Base-by-base conservation (phyloP, 2,113 vertebrate species). In the Perca schrenkii region DNA sequence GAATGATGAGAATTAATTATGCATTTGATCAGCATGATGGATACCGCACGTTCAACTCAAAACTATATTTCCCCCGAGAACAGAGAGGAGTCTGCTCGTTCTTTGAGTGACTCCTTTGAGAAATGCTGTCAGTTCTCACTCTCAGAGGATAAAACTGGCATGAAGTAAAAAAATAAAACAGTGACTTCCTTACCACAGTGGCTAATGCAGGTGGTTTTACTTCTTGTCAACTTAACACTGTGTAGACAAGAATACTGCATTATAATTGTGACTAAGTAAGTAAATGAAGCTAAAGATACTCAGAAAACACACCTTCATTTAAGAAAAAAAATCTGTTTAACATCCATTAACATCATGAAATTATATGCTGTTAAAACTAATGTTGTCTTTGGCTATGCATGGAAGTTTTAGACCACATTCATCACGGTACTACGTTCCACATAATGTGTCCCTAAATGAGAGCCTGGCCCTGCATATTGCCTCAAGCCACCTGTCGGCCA, bases 1-100 rank as follows among this genome's bases (percentile, higher is more conserved):
- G 85, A 91, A 87, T 86, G 88, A 90, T 91, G 89, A 82, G 88
- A 91, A 93, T 93, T 94, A 92, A 94, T 94, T 93, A 94, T 93
- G 91, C 85, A 88, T 94, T 93, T 93, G 90, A 91, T 93, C 89
- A 93, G 78, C 21, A 36, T 94, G 91, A 93, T 90, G 88, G 88
- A 92, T 92, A 89, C 86, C 43, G 22, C 78, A 77, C 63, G 77
- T 84, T 90, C 84, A 67, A 84, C 90, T 89, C 86, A 61, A 87
- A 90, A 88, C 87, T 80, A 88, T 90, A 93, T 93, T 92, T 91
- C 90, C 92, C 92, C 57, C 0, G 84, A 89, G 93, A 90, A 78
- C 70, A 31, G 78, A 58, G 11, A 73, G 76, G 60, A 87, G 73
- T 76, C 34, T n/a, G 58, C 84, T 88, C 40, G 2, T 80, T 92